phyloP scores from a whole-genome alignment of 2,797 vertebrate genomes.

The Pyrocephalus nanus region DNA sequence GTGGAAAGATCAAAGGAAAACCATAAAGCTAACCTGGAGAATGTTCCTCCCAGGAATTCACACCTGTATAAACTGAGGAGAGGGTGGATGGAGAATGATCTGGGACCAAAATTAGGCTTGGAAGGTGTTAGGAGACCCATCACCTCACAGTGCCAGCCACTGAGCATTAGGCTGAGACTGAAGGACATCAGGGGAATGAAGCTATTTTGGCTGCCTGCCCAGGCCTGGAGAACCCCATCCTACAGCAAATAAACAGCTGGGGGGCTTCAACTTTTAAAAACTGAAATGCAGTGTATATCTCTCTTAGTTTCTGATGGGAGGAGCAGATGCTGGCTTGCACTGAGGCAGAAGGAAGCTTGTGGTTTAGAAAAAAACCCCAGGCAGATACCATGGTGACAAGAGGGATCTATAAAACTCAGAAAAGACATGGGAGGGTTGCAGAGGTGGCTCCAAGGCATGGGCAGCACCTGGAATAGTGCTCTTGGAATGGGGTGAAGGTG shows the following conservation, averaged over 20 bases:
- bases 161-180: not conserved
- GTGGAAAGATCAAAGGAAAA: not conserved
- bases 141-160: not conserved
- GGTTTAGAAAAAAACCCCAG: not conserved
- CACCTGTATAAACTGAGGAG: not conserved
- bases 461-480: not conserved
- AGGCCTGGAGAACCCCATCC: not conserved
- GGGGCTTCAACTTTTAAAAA: not conserved
- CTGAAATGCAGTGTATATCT: not conserved
- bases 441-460: accelerated
- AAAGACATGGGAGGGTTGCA: not conserved
- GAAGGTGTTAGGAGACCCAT: not conserved
- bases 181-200: not conserved
- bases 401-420: not conserved
- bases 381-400: not conserved
- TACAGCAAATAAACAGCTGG: constrained; percentile 21
- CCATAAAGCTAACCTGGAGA: not conserved
- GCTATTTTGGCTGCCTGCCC: not conserved
- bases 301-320: not conserved
- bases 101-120: not conserved
- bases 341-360: not conserved
- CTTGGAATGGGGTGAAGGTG: not conserved
- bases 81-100: not conserved
- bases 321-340: not conserved
- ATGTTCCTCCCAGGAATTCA: not conserved